These are phyloP conservation scores for Galaxias olidus DNA, from an alignment of 2,797 vertebrate species.

Conservation along the genomic window DNA sequence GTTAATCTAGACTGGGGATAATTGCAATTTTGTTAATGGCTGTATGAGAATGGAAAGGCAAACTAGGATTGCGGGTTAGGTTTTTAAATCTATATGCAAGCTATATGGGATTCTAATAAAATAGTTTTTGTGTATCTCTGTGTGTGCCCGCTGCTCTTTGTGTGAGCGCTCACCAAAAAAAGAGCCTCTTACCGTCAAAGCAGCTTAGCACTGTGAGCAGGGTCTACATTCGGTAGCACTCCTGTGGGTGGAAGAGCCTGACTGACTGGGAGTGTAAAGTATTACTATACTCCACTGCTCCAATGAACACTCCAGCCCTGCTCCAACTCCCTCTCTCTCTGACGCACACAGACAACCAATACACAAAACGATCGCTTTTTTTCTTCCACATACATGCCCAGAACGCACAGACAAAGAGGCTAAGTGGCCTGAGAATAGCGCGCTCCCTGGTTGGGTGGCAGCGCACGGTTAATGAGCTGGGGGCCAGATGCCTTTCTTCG, in stretches of 20 bases:
- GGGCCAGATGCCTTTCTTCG: conserved; percentile 61
- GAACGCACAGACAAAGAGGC: conserved; percentile 15
- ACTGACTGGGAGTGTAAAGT: conserved; percentile 7
- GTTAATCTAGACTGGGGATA: too few species aligned
- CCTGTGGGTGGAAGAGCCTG: conserved; percentile 5
- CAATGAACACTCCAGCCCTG: conserved; percentile 35
- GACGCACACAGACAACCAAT: conserved; percentile 17
- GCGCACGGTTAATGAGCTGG: conserved; percentile 69
- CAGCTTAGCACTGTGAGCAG: conserved; percentile 22
- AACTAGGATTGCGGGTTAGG: too few species aligned
- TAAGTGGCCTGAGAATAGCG: conserved; percentile 38
- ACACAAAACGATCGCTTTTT: conserved; percentile 6
- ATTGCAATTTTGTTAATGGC: too few species aligned
- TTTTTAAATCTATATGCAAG: conserved; percentile 24
- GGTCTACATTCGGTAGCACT: conserved; percentile 7
- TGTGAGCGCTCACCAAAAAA: conserved; percentile 14
- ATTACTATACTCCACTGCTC: conserved; percentile 23
- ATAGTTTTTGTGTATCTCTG: neutral
- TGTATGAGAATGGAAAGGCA: too few species aligned
- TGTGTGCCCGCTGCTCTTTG: neutral
- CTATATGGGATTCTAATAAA: neutral
- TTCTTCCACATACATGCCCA: conserved; percentile 4
- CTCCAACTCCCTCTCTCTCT: conserved; percentile 18
- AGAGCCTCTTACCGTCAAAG: conserved; percentile 17
- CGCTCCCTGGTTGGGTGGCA: conserved; percentile 44